A percentile compares a stretch with the other conserved stretches of the same genome.
These are phyloP conservation scores for Lethocerus indicus DNA, from an alignment of 1,140 invertebrate genomes.

Conservation along the genomic window DNA sequence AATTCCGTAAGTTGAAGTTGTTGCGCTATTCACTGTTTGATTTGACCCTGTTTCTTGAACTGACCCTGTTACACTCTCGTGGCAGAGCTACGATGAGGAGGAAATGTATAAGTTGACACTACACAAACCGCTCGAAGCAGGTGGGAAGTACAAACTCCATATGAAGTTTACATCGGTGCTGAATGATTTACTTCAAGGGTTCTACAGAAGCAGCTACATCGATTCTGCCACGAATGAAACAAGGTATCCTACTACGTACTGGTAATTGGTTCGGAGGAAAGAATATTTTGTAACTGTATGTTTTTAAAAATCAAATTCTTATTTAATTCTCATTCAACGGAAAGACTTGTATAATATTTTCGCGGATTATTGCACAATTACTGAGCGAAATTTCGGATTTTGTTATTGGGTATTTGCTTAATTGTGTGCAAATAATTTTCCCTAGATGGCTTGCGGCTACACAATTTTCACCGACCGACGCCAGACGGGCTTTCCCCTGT, in stretches of 20 bases:
- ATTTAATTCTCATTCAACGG: not conserved
- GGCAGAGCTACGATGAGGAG: not conserved
- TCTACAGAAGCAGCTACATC: slow-evolving; percentile 1
- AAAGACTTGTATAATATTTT: not conserved
- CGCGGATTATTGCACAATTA: not conserved
- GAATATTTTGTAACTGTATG: not conserved
- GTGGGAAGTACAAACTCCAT: not conserved
- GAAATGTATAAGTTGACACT: not conserved
- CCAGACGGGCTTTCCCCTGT: slow-evolving; percentile 80
- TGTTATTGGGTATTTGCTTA: not conserved
- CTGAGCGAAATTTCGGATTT: not conserved
- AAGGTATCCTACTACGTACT: no score
- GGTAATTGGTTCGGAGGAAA: not conserved
- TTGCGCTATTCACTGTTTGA: not conserved
- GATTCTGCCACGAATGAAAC: not conserved
- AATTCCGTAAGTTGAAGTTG: not conserved
- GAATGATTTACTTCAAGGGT: not conserved
- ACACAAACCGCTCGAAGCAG: not conserved
- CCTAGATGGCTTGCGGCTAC: slow-evolving; percentile 65
- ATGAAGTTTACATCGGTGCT: not conserved
- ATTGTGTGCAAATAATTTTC: slow-evolving; percentile 15
- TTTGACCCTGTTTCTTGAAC: not conserved
- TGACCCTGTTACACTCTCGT: not conserved
- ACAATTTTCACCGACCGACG: slow-evolving; percentile 89
- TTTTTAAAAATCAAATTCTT: not conserved